phyloP scores from a whole-genome alignment of 2,888 invertebrate genomes.

The Xylophagus ater region DNA sequence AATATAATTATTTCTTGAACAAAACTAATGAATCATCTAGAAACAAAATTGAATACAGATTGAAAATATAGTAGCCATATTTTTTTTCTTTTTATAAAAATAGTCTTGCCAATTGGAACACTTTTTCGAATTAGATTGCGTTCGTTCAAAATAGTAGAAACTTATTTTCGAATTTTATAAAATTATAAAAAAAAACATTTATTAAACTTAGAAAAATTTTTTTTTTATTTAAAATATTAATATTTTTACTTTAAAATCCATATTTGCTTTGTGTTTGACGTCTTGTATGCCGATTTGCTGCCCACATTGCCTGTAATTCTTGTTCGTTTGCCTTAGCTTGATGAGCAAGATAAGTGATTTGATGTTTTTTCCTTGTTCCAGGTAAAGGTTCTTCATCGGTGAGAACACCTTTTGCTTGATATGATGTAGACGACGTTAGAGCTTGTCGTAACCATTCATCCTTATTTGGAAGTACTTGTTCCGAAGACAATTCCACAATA shows the following conservation, averaged over 20 bases:
- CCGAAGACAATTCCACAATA: slow-evolving; percentile 72
- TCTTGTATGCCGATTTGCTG: slow-evolving; percentile 70
- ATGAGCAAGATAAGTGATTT: slow-evolving; percentile 87
- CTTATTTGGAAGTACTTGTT: slow-evolving; percentile 68
- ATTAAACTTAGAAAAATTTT: not conserved
- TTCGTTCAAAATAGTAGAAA: no score
- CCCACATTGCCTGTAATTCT: slow-evolving; percentile 89
- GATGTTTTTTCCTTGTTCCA: slow-evolving; percentile 76
- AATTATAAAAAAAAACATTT: not conserved
- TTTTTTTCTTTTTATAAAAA: not conserved
- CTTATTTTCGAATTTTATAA: not conserved
- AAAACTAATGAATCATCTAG: slow-evolving; percentile 18
- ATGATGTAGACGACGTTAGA: slow-evolving; percentile 55
- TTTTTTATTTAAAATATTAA: slow-evolving; percentile 3
- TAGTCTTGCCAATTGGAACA: not conserved
- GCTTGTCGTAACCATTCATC: slow-evolving; percentile 73
- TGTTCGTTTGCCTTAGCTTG: slow-evolving; percentile 92
- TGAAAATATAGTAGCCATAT: slow-evolving; percentile 9
- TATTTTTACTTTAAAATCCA: slow-evolving; percentile 58
- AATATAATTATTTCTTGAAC: no score
- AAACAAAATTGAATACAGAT: slow-evolving; percentile 11
- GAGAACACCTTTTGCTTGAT: slow-evolving; percentile 39
- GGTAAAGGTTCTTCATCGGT: slow-evolving; percentile 43
- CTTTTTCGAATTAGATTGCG: not conserved
- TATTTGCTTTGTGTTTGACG: slow-evolving; percentile 91